Conservation (phyloP, 2,113 vertebrate genomes). For the Trichomycterus rosablanca region DNA sequence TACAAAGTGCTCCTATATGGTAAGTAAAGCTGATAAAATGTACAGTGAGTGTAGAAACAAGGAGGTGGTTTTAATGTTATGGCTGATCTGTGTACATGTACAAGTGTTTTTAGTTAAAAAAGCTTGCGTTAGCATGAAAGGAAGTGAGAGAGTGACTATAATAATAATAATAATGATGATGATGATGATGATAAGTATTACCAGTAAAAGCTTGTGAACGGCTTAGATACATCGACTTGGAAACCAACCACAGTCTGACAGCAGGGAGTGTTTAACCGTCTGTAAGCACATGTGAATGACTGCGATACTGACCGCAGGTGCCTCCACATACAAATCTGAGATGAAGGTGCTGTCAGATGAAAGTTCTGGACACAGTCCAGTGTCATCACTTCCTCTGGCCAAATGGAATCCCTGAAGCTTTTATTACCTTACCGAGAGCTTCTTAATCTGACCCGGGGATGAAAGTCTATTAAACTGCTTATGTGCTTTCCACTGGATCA, state of each 20-base stretch:
- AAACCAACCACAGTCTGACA: not conserved
- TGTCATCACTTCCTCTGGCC: conserved; percentile 27
- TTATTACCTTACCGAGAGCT: conserved; percentile 11
- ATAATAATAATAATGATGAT: not conserved
- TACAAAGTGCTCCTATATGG: too few species aligned
- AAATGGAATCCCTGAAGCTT: conserved; percentile 24
- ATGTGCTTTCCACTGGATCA: conserved; percentile 16
- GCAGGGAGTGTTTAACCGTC: conserved; percentile 17
- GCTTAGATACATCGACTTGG: too few species aligned
- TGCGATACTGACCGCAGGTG: not conserved
- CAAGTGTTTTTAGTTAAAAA: too few species aligned
- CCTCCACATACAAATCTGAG: conserved; percentile 29
- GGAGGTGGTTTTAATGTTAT: too few species aligned
- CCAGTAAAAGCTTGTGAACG: too few species aligned
- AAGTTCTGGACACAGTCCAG: conserved; percentile 24
- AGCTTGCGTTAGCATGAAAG: too few species aligned
- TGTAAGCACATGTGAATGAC: conserved; percentile 22
- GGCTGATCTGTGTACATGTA: too few species aligned
- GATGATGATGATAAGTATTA: too few species aligned
- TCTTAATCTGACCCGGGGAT: not conserved
- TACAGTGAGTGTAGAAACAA: too few species aligned
- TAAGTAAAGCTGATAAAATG: too few species aligned
- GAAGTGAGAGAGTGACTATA: too few species aligned
- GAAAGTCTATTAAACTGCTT: not conserved
- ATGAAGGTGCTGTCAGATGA: conserved; percentile 33